These are phyloP conservation scores for Pediacus dermestoides DNA, from an alignment of 2,888 invertebrate species.

Conservation along the genomic window DNA sequence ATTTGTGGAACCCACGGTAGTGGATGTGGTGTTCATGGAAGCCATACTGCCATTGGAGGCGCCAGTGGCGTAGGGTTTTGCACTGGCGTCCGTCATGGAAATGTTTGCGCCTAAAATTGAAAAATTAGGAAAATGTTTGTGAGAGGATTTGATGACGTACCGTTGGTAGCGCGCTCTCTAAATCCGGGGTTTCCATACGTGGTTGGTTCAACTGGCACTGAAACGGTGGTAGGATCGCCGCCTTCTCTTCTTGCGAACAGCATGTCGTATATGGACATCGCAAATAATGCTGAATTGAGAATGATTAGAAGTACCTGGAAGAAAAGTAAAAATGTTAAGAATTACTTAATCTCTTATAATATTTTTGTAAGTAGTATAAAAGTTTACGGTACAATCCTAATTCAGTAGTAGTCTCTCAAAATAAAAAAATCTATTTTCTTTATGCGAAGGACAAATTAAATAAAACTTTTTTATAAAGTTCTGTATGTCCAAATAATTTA, in stretches of 20 bases:
- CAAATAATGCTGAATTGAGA: conserved; percentile 70
- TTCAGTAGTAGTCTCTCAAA: too few relatives aligned
- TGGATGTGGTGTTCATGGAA: conserved; percentile 71
- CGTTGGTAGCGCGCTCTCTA: conserved; percentile 61
- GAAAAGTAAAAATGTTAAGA: too few relatives aligned
- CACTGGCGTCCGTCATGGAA: conserved; percentile 84
- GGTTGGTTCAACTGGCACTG: conserved; percentile 59
- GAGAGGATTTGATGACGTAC: conserved; percentile 38
- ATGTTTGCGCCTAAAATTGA: conserved; percentile 47
- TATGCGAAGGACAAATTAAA: too few relatives aligned
- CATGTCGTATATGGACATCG: conserved; percentile 77
- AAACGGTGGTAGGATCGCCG: conserved; percentile 73
- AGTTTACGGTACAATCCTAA: too few relatives aligned
- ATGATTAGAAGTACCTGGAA: conserved; percentile 76
- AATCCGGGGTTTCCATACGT: conserved; percentile 86
- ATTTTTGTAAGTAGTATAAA: too few relatives aligned
- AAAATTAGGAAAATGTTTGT: conserved; percentile 4
- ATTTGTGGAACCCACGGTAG: conserved; percentile 58
- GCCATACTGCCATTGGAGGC: conserved; percentile 62
- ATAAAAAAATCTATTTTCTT: too few relatives aligned
- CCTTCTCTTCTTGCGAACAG: conserved; percentile 71
- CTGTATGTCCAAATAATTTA: too few relatives aligned
- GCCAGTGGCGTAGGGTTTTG: conserved; percentile 71
- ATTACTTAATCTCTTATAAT: too few relatives aligned
- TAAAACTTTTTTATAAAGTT: too few relatives aligned